Evolutionary conservation across 2,797 vertebrate species (phyloP).

Genomic region (Anomalospiza imberbis): DNA sequence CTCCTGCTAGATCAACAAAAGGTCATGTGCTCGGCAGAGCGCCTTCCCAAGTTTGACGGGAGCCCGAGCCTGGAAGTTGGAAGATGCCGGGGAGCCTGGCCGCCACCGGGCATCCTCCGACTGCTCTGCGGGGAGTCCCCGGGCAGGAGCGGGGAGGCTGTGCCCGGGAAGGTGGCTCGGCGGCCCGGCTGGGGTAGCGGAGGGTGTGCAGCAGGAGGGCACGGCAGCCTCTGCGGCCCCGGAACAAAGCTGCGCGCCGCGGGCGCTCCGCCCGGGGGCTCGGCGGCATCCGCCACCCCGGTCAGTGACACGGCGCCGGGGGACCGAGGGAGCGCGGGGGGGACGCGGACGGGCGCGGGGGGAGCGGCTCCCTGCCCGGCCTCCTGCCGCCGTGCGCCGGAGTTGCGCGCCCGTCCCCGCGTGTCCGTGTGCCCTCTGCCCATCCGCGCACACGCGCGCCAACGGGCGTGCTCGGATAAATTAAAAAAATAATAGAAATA

Average conservation of each 20-base stretch:
- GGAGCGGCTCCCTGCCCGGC: constrained; percentile 25
- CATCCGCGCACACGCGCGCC: neutral
- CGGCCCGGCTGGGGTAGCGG: neutral
- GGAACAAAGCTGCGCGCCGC: neutral
- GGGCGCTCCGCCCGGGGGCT: neutral
- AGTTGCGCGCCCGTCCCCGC: constrained; percentile 56
- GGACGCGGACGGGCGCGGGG: neutral
- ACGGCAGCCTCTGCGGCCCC: neutral
- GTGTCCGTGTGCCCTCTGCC: neutral
- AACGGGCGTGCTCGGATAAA: neutral
- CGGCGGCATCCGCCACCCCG: neutral
- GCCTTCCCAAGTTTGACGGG: constrained; percentile 72
- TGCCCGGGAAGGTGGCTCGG: neutral
- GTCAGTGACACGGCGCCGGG: neutral
- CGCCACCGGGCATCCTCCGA: constrained; percentile 24
- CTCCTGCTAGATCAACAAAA: constrained; percentile 70
- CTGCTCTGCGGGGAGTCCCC: neutral
- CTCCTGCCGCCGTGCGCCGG: neutral
- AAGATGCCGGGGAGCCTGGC: neutral
- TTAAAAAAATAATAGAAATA: neutral
- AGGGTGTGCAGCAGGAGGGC: neutral
- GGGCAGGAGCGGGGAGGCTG: neutral
- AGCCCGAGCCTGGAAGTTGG: constrained; percentile 56
- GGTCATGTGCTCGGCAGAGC: constrained; percentile 70
- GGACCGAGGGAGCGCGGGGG: neutral